Base-by-base conservation (phyloP, 2,888 invertebrate species). In the Spisula solida region DNA sequence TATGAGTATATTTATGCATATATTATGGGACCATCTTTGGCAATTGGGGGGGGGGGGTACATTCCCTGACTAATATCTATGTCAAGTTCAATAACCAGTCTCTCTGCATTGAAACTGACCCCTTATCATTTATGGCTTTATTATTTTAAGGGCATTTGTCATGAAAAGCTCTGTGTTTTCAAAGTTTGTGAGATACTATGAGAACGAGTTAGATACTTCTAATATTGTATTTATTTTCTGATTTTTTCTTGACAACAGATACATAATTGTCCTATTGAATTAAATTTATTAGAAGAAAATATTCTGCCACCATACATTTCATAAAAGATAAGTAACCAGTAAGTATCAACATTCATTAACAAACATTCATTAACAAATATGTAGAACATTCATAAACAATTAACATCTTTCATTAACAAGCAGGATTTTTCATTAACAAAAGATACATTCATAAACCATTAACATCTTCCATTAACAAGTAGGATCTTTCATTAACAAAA, bases 221-320 rank as follows among this genome's bases (percentile, higher is more conserved):
- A 75, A 60, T 60, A 25, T 31, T 75, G 75, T 75, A 75, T 75
- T 75, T 75, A 66, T 66, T 75, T 75, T 75, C 75, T 75, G 29
- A 75, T 75, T 75, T 66, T 70, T 75, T 75, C 75, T 75, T 60
- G 16, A 75, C 75, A 75, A 75, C 75, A 75, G 75, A 75, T 75
- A 75, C 75, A 75, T 29, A 75, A 75, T 75, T 75, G 75, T 75
- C 75, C 75, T 75, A 75, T 75, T 75, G 75, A 75, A 75, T 75
- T 34, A 75, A 75, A 75, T 75, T 75, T 75, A 75, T 75, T 75
- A 75, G 75, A 34, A 75, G 75, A 75, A 75, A 75, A 75, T 75
- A 75, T 75, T 75, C 75, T 75, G 75, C 25, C 14, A 75, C 75
- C 75, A 75, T 41, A 41, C 75, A 75, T 18, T 60, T 60, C 25